These are phyloP conservation scores for Trachymyrmex septentrionalis DNA, from an alignment of 1,140 invertebrate genomes.

Conservation along the genomic window DNA sequence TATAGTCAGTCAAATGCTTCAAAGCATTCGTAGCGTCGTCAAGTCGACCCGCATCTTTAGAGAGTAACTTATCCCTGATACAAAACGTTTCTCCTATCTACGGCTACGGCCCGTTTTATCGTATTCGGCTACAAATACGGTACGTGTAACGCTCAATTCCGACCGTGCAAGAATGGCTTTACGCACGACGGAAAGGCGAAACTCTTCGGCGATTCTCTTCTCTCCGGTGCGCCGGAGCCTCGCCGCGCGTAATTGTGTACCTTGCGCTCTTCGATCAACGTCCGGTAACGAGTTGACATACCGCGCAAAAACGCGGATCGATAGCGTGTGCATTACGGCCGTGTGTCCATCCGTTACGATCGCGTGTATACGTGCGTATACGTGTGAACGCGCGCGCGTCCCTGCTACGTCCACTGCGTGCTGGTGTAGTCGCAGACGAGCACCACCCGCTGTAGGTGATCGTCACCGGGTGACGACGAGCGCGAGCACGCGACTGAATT, in stretches of 20 bases:
- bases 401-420: constrained; percentile 32
- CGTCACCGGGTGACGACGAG: constrained; percentile 51
- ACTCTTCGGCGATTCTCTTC: constrained; percentile 67
- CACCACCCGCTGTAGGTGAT: constrained; percentile 14
- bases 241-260: constrained; percentile 74
- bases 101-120: neutral
- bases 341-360: constrained; percentile 59
- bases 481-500: constrained; percentile 72
- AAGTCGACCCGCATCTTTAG: too few relatives aligned
- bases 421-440: neutral
- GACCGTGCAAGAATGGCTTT: constrained; percentile 27
- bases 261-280: constrained; percentile 77
- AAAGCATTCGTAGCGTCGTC: too few relatives aligned
- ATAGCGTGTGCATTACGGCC: constrained; percentile 71
- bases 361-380: neutral
- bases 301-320: constrained; percentile 76
- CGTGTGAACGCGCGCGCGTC: neutral
- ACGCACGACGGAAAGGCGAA: constrained; percentile 69
- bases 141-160: neutral
- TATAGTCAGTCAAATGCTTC: too few relatives aligned
- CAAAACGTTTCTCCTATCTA: neutral
- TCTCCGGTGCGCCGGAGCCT: constrained; percentile 48
- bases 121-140: neutral
- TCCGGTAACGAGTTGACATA: constrained; percentile 79
- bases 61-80: constrained; percentile 5